phyloP scores from a whole-genome alignment of 2,113 vertebrate species.

The Callocephalon fimbriatum region DNA sequence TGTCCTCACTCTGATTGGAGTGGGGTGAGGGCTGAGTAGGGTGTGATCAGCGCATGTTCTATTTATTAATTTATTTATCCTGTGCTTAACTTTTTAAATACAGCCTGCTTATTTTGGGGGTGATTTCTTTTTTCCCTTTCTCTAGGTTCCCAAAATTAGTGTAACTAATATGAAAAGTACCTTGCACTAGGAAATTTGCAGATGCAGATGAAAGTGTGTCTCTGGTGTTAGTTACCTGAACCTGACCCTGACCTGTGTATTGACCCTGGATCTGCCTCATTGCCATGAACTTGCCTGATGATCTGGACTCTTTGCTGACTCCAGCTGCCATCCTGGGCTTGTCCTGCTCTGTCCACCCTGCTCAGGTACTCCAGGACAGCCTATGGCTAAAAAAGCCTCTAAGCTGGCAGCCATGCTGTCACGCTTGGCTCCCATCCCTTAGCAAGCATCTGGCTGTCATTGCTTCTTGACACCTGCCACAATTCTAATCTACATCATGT shows the following conservation, averaged over 20 bases:
- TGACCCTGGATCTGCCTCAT: neutral
- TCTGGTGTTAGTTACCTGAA: neutral
- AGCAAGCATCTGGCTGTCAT: neutral
- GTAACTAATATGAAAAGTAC: neutral
- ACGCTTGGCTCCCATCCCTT: neutral
- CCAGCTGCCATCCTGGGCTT: accelerated
- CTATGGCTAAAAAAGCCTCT: neutral
- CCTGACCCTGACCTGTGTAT: neutral
- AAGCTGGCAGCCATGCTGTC: neutral
- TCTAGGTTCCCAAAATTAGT: neutral
- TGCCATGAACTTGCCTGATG: neutral
- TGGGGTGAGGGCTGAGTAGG: neutral
- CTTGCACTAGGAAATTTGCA: neutral
- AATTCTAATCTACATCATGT: neutral
- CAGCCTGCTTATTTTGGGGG: neutral
- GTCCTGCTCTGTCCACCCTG: neutral
- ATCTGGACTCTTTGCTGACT: neutral
- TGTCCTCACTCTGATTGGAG: neutral
- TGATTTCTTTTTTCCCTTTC: neutral
- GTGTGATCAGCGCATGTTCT: neutral
- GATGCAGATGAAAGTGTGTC: neutral
- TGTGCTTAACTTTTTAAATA: neutral
- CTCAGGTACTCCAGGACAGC: neutral
- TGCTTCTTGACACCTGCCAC: neutral
- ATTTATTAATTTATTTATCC: neutral